Base-by-base conservation (phyloP, 2,888 invertebrate species). In the Adelognathus sp. region DNA sequence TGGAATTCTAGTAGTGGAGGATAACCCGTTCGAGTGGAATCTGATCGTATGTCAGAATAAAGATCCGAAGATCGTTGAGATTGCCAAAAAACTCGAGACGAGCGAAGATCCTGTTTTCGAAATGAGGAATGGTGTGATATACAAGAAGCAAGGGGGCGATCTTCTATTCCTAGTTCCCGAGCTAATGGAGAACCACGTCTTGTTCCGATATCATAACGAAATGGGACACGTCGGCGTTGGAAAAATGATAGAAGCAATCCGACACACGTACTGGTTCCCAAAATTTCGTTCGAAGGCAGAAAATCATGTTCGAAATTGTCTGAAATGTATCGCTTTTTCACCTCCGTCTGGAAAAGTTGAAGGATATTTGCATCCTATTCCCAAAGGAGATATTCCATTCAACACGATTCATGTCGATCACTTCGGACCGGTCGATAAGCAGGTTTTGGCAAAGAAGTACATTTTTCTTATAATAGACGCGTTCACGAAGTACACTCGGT, bases 151-250 rank as follows among this genome's bases (percentile, higher is more conserved):
- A 6, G 33, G 56, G 0, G 67, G 50, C 0, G 16, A 67, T 11
- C 14, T 81, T 6, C 29, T 84, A 3, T 84, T 83, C 56, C 79
- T 75, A 21, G 81, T 84, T 0, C 82, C 82, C 0, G 31, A 11
- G 2, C 27, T 3, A 4, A 78, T 82, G 74, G 82, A 80, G 16
- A 9, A 11, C 0, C 67, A 58, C 9, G 41, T 83, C 1, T 27
- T 81, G 1, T 39, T 52, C 6, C 76, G 60, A 7, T 83, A 81
- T 44, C 80, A 84, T 44, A 81, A 83, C 52, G 74, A 80, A 18
- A 67, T 80, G 60, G 82, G 81, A 0, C 81, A 85, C 14, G 18
- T 80, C 1, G 81, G 81, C 1, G 7, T 52, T 0, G 83, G 80
- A 0, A 84, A 84, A 31, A 76, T 76, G 0, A n/a, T 61, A 1